These are phyloP conservation scores for Eurystomus gularis DNA, from an alignment of 2,113 vertebrate genomes.

Conservation along the genomic window DNA sequence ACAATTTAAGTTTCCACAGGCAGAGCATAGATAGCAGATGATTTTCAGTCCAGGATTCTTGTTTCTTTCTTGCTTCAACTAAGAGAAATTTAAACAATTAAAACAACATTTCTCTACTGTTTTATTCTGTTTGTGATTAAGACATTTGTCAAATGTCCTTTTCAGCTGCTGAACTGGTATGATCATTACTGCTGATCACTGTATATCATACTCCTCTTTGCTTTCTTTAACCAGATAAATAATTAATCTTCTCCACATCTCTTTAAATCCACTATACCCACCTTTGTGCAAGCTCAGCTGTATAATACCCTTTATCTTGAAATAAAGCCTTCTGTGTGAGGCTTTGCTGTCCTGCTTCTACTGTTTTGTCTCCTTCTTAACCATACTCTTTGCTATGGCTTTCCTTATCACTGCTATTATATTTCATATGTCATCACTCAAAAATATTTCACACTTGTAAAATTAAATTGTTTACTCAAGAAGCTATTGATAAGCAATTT, in stretches of 20 bases:
- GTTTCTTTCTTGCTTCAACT: neutral
- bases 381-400: neutral
- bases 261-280: neutral
- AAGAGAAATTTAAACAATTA: neutral
- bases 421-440: neutral
- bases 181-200: neutral
- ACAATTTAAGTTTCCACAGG: neutral
- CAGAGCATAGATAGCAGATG: neutral
- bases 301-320: neutral
- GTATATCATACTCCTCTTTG: neutral
- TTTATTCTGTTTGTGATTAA: neutral
- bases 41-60: neutral
- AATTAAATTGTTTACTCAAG: conserved; percentile 3
- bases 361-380: neutral
- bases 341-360: neutral
- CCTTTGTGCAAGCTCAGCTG: neutral
- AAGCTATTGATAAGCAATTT: neutral
- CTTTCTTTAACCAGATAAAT: neutral
- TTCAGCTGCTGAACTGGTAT: neutral
- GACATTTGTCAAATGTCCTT: neutral
- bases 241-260: neutral
- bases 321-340: neutral
- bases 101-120: neutral
- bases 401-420: neutral
- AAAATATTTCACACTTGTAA: neutral